Conservation (phyloP, 1,140 invertebrate species). For the Galendromus occidentalis region DNA sequence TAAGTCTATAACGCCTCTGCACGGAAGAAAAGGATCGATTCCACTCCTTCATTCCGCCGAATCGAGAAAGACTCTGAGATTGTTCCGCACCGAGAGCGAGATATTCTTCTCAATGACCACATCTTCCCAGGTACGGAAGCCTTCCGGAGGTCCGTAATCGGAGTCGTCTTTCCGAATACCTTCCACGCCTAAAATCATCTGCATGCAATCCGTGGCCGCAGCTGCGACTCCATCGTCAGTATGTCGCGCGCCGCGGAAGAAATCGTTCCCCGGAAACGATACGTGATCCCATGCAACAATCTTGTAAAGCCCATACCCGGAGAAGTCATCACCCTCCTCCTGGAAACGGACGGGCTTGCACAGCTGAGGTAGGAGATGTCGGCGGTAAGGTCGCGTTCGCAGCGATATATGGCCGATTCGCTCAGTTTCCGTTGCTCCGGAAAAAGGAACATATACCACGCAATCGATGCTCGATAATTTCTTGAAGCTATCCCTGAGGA, state of each 20-base stretch:
- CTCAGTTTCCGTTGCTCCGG: not conserved
- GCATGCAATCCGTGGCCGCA: not conserved
- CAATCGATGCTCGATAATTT: not conserved
- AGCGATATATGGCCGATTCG: not conserved
- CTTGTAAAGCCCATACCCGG: not conserved
- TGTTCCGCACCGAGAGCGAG: not conserved
- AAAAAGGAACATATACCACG: not conserved
- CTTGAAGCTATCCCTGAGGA: not conserved
- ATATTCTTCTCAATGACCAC: not conserved
- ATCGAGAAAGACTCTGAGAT: not conserved
- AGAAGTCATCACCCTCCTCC: not conserved
- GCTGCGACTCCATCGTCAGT: not conserved
- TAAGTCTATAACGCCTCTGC: no score
- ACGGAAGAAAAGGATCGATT: no score
- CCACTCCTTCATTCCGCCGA: no score
- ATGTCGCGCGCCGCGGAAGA: not conserved
- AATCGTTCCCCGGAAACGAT: not conserved
- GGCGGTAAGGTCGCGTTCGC: not conserved
- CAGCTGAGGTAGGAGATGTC: not conserved
- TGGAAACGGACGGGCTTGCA: not conserved
- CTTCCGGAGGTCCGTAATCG: not conserved
- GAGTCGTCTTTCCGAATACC: not conserved
- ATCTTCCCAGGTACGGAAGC: not conserved
- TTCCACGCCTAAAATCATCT: not conserved
- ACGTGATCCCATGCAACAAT: not conserved